Conservation (phyloP, 1,140 invertebrate species). For the Sweltsa coloradensis region DNA sequence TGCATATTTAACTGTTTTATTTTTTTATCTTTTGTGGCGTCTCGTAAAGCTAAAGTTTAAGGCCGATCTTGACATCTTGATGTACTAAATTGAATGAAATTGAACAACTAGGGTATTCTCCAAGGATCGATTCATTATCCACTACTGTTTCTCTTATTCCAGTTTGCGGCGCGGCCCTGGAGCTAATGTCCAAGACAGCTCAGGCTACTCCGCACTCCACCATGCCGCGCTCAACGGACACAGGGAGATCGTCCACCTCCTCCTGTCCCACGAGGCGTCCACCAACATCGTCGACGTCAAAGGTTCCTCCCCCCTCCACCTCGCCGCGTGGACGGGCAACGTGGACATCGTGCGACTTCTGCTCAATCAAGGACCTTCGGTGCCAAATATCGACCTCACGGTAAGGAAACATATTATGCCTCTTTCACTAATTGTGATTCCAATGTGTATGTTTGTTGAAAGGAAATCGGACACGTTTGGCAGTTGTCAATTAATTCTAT, state of each 20-base stretch:
- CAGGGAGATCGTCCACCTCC: conserved; percentile 74
- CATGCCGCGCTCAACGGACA: conserved; percentile 91
- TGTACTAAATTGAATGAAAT: no score
- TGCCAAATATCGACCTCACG: conserved; percentile 70
- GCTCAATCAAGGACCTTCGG: conserved; percentile 57
- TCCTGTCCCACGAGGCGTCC: conserved; percentile 79
- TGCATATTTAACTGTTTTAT: no score
- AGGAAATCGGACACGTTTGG: no score
- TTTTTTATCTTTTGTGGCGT: no score
- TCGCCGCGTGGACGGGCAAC: conserved; percentile 83
- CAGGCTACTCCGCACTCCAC: conserved; percentile 90
- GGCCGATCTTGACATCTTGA: no score
- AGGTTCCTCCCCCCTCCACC: conserved; percentile 75
- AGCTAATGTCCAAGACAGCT: conserved; percentile 83
- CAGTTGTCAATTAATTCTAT: no score
- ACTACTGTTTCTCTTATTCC: conserved; percentile 30
- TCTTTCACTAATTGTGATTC: no score
- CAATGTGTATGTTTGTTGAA: no score
- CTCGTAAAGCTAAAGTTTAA: no score
- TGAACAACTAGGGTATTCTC: no score
- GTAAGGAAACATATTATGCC: no score
- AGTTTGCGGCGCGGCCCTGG: conserved; percentile 79
- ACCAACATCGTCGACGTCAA: conserved; percentile 73
- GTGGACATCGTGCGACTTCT: conserved; percentile 69
- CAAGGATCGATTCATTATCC: no score